phyloP scores from a whole-genome alignment of 2,888 invertebrate species.

The Dynastes grantii region DNA sequence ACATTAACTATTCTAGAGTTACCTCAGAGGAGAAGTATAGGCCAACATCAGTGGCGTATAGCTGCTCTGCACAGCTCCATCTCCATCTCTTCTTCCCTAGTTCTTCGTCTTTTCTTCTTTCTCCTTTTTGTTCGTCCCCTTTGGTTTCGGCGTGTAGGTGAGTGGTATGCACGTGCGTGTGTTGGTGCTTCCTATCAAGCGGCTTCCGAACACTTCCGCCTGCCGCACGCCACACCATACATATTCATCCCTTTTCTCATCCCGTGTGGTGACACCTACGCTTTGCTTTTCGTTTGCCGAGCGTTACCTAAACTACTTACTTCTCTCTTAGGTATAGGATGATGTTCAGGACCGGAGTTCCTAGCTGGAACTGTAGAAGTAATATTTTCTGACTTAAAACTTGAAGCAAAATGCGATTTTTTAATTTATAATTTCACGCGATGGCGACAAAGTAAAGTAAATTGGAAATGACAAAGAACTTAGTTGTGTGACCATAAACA shows the following conservation, averaged over 20 bases:
- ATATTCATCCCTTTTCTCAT: conserved; percentile 49
- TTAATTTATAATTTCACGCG: too few species aligned
- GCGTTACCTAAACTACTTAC: conserved; percentile 15
- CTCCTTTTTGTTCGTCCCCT: background rate
- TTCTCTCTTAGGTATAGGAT: conserved; percentile 4
- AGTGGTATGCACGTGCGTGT: conserved; percentile 3
- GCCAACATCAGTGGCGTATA: conserved; percentile 16
- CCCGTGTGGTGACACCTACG: conserved; percentile 35
- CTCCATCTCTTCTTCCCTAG: conserved; percentile 22
- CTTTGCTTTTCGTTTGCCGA: conserved; percentile 28
- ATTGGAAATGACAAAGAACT: too few species aligned
- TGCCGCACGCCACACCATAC: conserved; percentile 46
- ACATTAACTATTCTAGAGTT: conserved; percentile 68
- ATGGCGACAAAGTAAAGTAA: too few species aligned
- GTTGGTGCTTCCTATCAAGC: conserved; percentile 47
- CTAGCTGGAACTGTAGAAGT: background rate
- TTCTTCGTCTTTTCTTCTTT: conserved; percentile 18
- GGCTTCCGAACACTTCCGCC: conserved; percentile 43
- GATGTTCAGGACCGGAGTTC: conserved; percentile 2
- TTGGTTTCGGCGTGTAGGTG: background rate
- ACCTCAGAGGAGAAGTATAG: conserved; percentile 50
- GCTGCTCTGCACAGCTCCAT: background rate
- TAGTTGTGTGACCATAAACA: too few species aligned
- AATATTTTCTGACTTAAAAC: too few species aligned
- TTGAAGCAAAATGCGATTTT: too few species aligned